Evolutionary conservation across 1,140 invertebrate species (phyloP).

Genomic region (Euwallacea fornicatus): DNA sequence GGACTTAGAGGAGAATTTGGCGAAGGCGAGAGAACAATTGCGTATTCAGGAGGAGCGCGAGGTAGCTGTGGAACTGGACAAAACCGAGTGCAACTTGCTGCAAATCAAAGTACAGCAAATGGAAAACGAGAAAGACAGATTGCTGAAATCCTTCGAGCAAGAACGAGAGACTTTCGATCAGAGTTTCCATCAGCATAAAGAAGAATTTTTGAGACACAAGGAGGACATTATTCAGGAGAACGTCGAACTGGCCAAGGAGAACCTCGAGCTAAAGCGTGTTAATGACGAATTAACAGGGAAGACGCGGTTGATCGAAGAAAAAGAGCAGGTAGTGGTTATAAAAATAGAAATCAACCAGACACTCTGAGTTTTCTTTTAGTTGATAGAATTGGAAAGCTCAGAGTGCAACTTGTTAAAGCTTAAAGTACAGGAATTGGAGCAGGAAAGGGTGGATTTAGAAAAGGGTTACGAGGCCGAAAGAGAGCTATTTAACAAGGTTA

Average conservation of each 20-base stretch:
- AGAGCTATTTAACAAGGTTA: constrained; percentile 36
- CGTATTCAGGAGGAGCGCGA: constrained; percentile 38
- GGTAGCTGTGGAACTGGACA: constrained; percentile 32
- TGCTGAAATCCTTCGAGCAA: constrained; percentile 34
- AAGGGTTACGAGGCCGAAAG: constrained; percentile 36
- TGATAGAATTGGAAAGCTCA: constrained; percentile 48
- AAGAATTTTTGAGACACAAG: constrained; percentile 18
- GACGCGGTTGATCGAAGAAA: constrained; percentile 32
- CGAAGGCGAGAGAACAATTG: constrained; percentile 29
- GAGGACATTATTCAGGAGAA: constrained; percentile 33
- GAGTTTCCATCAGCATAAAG: constrained; percentile 26
- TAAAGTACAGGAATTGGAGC: constrained; percentile 42
- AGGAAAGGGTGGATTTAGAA: constrained; percentile 35
- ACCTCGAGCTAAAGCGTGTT: constrained; percentile 22
- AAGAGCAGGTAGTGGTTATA: constrained; percentile 16
- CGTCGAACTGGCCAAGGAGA: constrained; percentile 33
- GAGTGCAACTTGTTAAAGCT: constrained; percentile 42
- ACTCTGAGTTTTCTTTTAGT: constrained; percentile 5
- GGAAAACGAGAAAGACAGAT: constrained; percentile 37
- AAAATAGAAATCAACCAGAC: too few species aligned
- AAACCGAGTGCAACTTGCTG: constrained; percentile 33
- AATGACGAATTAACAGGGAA: constrained; percentile 25
- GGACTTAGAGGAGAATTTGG: constrained; percentile 36
- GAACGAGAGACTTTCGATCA: constrained; percentile 34
- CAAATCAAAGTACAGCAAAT: constrained; percentile 39